Conservation (phyloP, 2,113 vertebrate genomes). For the Peromyscus maniculatus region DNA sequence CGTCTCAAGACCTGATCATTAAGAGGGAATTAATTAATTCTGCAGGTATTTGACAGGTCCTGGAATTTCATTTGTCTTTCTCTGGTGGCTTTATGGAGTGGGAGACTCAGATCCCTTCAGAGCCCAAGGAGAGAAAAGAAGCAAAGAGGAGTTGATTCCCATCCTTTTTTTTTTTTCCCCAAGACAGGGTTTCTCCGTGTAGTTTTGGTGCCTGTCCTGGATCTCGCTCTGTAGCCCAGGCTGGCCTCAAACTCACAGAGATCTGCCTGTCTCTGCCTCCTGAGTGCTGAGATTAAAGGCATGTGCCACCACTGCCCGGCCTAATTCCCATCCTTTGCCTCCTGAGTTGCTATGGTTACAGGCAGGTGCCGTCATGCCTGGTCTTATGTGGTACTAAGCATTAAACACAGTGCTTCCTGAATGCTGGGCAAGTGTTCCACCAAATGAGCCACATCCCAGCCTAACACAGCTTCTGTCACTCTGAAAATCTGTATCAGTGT, state of each 20-base stretch:
- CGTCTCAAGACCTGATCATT: not conserved
- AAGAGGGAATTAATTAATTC: not conserved
- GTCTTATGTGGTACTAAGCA: not conserved
- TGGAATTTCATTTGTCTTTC: not conserved
- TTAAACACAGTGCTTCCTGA: not conserved
- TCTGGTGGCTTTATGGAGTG: not conserved
- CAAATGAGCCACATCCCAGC: not conserved
- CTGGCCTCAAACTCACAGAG: no score
- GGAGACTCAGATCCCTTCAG: not conserved
- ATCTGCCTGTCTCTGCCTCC: no score
- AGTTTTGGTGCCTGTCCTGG: no score
- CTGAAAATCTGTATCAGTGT: not conserved
- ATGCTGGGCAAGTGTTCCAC: no score
- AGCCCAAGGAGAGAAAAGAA: not conserved
- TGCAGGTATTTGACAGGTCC: not conserved
- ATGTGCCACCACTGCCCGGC: no score
- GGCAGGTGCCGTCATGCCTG: not conserved
- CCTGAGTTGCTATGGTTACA: not conserved
- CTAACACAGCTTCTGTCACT: not conserved
- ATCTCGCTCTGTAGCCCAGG: no score
- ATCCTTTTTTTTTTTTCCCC: no score
- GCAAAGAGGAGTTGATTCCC: not conserved
- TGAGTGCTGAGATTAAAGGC: no score
- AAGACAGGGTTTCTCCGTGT: no score
- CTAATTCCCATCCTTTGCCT: not conserved